Evolutionary conservation across 2,888 invertebrate genomes (phyloP).

Genomic region (Zootermopsis nevadensis): DNA sequence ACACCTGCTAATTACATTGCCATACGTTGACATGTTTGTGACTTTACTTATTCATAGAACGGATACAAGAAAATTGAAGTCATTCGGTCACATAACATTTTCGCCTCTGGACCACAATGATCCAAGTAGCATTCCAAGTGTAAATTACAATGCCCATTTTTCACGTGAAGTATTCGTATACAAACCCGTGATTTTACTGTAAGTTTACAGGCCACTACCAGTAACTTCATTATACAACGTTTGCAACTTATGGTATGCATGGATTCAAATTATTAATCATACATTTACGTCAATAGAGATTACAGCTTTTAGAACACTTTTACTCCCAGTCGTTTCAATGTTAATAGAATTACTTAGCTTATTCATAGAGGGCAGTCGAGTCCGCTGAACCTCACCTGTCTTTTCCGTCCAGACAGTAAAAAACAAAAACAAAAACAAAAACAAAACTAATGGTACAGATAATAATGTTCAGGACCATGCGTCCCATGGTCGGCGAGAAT

Average conservation of each 20-base stretch:
- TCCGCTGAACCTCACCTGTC: conserved; percentile 26
- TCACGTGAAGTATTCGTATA: too few species aligned
- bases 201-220: too few species aligned
- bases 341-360: conserved; percentile 16
- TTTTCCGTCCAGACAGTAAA: conserved; percentile 7
- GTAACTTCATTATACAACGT: too few species aligned
- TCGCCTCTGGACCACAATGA: too few species aligned
- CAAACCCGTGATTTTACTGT: too few species aligned
- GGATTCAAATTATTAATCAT: not conserved
- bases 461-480: conserved; percentile 23
- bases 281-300: not conserved
- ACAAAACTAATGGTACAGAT: not conserved
- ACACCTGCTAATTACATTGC: not conserved
- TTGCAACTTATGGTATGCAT: not conserved
- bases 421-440: conserved; percentile 17
- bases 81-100: not conserved
- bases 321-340: not conserved
- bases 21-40: not conserved
- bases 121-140: too few species aligned
- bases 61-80: not conserved
- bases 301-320: not conserved
- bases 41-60: not conserved
- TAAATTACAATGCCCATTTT: too few species aligned
- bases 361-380: conserved; percentile 25
- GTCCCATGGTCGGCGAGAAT: not conserved